phyloP scores from a whole-genome alignment of 1,140 invertebrate species.

The Tetragonula clypearis region DNA sequence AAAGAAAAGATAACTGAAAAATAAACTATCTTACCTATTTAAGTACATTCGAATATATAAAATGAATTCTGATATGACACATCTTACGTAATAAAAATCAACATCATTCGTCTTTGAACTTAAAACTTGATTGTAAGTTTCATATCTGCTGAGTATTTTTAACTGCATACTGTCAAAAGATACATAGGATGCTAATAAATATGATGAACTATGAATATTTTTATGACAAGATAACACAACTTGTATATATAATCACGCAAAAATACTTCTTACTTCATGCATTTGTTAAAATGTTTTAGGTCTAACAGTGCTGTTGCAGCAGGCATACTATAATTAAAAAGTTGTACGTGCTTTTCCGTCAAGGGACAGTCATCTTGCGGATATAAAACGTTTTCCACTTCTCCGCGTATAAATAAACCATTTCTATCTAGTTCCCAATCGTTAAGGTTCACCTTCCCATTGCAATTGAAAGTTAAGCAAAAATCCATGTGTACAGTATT shows the following conservation, averaged over 20 bases:
- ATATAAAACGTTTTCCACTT: constrained; percentile 68
- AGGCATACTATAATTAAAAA: constrained; percentile 70
- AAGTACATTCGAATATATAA: constrained; percentile 72
- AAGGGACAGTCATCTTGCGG: constrained; percentile 38
- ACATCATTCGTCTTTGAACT: constrained; percentile 36
- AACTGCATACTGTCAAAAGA: constrained; percentile 70
- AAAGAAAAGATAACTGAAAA: constrained; percentile 16
- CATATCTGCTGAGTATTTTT: constrained; percentile 72
- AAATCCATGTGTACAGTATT: constrained; percentile 58
- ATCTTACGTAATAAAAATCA: constrained; percentile 72
- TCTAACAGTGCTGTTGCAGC: constrained; percentile 68
- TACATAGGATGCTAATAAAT: not conserved
- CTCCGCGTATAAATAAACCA: constrained; percentile 58
- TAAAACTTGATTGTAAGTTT: constrained; percentile 62
- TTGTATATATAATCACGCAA: not conserved
- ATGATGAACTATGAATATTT: not conserved
- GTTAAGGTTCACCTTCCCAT: constrained; percentile 72
- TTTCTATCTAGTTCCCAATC: constrained; percentile 70
- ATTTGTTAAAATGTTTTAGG: constrained; percentile 70
- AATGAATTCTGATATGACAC: constrained; percentile 73
- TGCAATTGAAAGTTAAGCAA: constrained; percentile 67
- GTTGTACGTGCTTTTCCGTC: constrained; percentile 43
- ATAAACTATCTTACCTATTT: constrained; percentile 67
- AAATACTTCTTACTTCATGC: constrained; percentile 72
- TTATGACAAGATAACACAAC: constrained; percentile 12